Conservation (phyloP, 2,888 invertebrate genomes). For the Anarsia innoxiella region DNA sequence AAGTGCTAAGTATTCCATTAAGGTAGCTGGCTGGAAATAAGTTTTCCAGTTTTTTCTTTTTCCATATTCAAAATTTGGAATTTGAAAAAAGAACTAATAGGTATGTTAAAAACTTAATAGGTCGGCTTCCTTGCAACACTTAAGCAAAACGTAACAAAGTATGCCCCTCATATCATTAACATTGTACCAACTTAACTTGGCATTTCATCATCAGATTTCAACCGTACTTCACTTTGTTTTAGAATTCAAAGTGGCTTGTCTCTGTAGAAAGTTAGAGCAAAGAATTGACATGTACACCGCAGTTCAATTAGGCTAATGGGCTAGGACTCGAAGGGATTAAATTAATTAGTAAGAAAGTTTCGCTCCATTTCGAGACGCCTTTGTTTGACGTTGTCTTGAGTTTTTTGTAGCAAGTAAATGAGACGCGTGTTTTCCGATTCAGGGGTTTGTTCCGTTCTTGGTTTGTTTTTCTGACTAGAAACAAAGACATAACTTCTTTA, state of each 20-base stretch:
- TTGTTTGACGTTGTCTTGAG: conserved; percentile 63
- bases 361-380: conserved; percentile 59
- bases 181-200: conserved; percentile 32
- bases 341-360: conserved; percentile 74
- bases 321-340: conserved; percentile 71
- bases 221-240: not conserved
- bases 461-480: too few relatives aligned
- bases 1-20: too few relatives aligned
- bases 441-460: conserved; percentile 9
- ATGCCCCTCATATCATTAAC: conserved; percentile 59
- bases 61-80: not conserved
- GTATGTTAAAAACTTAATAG: conserved; percentile 24
- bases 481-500: too few relatives aligned
- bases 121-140: conserved; percentile 35
- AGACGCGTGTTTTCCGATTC: conserved; percentile 23
- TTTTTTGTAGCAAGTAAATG: conserved; percentile 35
- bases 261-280: conserved; percentile 36
- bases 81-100: not conserved
- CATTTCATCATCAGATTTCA: not conserved
- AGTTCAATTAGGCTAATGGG: conserved; percentile 74
- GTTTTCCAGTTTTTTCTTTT: too few relatives aligned
- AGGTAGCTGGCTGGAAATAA: too few relatives aligned
- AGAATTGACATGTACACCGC: conserved; percentile 74
- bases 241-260: conserved; percentile 2
- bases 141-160: conserved; percentile 65